Evolutionary conservation across 2,888 invertebrate genomes (phyloP).

Genomic region (Anoplius nigerrimus): DNA sequence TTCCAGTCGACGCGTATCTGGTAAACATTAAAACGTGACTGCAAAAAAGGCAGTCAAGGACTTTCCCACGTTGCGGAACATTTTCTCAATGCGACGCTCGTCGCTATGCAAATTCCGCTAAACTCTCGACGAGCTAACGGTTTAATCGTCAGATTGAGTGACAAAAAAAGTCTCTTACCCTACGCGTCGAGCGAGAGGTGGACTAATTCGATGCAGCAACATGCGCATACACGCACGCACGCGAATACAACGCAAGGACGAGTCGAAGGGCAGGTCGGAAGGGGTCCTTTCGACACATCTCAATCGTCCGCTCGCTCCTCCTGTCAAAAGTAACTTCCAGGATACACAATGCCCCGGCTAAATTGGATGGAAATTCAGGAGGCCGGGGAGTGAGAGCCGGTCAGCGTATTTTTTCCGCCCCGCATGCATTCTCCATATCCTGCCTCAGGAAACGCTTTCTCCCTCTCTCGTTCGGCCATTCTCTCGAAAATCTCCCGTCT

Average conservation of each 20-base stretch:
- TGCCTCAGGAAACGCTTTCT: background rate
- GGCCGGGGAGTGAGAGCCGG: conserved; percentile 4
- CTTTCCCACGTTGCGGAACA: too few species aligned
- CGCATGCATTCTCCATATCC: conserved; percentile 16
- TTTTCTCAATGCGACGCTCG: conserved; percentile 16
- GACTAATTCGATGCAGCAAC: conserved; percentile 22
- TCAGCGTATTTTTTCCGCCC: conserved; percentile 26
- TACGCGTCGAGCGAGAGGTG: conserved; percentile 10
- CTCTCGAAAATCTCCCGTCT: background rate
- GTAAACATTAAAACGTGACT: too few species aligned
- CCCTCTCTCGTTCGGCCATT: background rate
- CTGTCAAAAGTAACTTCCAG: conserved; percentile 26
- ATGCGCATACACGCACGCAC: too few species aligned
- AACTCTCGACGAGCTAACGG: too few species aligned
- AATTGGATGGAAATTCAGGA: conserved; percentile 46
- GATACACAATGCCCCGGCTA: conserved; percentile 32
- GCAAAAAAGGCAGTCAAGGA: background rate
- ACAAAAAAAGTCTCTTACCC: too few species aligned
- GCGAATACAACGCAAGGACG: too few species aligned
- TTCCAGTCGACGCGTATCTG: too few species aligned
- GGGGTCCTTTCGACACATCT: background rate
- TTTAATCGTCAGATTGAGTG: too few species aligned
- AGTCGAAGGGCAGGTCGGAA: background rate
- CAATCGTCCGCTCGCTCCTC: background rate
- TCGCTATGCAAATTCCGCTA: too few species aligned